A percentile compares a stretch with the other conserved stretches of the same genome.
Evolutionary conservation across 2,888 invertebrate genomes (phyloP).

Genomic region (Luperina testacea): DNA sequence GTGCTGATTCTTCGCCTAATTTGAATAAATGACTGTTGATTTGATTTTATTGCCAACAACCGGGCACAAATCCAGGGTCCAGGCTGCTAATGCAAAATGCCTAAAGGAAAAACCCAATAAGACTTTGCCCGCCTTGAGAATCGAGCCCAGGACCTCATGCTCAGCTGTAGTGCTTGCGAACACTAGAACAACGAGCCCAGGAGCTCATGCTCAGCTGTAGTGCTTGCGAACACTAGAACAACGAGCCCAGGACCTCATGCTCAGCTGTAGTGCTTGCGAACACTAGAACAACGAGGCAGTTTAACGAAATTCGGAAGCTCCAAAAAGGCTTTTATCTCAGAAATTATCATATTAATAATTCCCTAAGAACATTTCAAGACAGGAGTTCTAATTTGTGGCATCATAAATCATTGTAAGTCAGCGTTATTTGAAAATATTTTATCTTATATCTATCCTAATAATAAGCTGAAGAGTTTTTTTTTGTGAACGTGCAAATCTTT

Average conservation of each 20-base stretch:
- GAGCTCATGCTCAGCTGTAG: background rate
- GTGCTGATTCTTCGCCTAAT: too few relatives aligned
- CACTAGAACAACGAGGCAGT: background rate
- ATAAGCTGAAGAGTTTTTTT: too few relatives aligned
- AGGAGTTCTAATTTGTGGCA: background rate
- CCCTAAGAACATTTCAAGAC: background rate
- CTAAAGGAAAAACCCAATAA: background rate
- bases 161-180: background rate
- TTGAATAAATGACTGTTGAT: too few relatives aligned
- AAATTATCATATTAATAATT: background rate
- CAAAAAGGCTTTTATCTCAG: slow-evolving; percentile 14
- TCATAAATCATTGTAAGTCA: background rate
- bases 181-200: background rate
- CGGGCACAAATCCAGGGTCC: too few relatives aligned
- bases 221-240: background rate
- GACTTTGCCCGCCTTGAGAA: background rate
- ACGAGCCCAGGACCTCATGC: background rate
- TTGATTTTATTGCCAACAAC: too few relatives aligned
- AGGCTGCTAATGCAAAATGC: background rate
- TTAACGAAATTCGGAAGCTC: background rate
- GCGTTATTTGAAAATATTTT: background rate
- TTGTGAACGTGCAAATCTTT: background rate
- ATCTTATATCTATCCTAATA: background rate
- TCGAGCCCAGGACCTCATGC: background rate
- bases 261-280: background rate